phyloP scores from a whole-genome alignment of 2,113 vertebrate genomes.

The Equus quagga region DNA sequence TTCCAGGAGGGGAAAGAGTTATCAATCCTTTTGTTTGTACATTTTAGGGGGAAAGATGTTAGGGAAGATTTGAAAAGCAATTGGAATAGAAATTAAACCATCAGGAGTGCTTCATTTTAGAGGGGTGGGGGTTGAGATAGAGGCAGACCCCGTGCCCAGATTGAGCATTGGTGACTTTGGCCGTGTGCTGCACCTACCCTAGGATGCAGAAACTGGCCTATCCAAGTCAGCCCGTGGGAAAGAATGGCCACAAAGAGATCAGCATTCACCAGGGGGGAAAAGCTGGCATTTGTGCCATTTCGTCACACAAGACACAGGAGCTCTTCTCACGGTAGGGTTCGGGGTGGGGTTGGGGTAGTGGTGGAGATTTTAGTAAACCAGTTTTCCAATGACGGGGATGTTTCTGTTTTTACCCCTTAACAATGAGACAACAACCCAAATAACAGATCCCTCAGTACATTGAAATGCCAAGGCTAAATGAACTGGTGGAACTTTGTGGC shows the following conservation, averaged over 20 bases:
- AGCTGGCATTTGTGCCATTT: slow-evolving; percentile 57
- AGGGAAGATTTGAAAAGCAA: slow-evolving; percentile 10
- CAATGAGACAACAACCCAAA: slow-evolving; percentile 78
- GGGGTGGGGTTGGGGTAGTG: slow-evolving; percentile 11
- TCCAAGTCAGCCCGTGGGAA: slow-evolving; percentile 27
- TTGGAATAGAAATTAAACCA: slow-evolving; percentile 1
- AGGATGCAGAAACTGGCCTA: slow-evolving; percentile 9
- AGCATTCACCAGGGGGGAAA: slow-evolving; percentile 33
- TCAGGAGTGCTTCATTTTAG: background rate
- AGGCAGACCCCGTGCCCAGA: background rate
- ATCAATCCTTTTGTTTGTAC: background rate
- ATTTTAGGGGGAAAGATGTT: background rate
- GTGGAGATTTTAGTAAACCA: slow-evolving; percentile 71
- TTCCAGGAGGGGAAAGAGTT: background rate
- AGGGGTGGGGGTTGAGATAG: background rate
- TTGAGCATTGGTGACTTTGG: background rate
- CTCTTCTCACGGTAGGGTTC: slow-evolving; percentile 63
- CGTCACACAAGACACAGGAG: slow-evolving; percentile 28
- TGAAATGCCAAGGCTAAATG: slow-evolving; percentile 71
- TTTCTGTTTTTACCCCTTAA: slow-evolving; percentile 79
- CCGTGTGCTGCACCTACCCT: background rate
- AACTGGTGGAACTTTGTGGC: slow-evolving; percentile 75
- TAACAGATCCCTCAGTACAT: slow-evolving; percentile 60
- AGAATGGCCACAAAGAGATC: slow-evolving; percentile 61
- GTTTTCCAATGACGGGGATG: slow-evolving; percentile 65